Evolutionary conservation across 2,888 invertebrate species (phyloP).

Genomic region (Melangyna quadrimaculata): DNA sequence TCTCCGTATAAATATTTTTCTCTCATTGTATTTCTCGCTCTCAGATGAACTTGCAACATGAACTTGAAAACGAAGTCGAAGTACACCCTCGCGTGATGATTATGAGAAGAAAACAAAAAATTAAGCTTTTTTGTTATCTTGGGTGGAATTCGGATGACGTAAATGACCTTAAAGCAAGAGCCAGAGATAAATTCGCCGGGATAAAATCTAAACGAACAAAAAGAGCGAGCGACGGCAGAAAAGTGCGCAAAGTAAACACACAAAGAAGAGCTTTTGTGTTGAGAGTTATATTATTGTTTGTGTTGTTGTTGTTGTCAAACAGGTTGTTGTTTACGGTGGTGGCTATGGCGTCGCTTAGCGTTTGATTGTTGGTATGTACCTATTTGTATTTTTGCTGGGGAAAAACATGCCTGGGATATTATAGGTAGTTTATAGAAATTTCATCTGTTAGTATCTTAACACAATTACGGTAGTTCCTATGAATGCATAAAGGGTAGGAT

Average conservation of each 20-base stretch:
- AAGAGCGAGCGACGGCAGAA: not conserved
- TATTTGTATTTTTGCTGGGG: not conserved
- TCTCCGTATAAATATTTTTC: not conserved
- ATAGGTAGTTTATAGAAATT: not conserved
- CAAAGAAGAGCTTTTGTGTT: constrained; percentile 4
- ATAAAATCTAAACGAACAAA: not conserved
- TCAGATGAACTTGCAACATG: constrained; percentile 69
- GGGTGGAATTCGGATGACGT: constrained; percentile 67
- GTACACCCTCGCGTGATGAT: not conserved
- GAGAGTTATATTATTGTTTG: constrained; percentile 36
- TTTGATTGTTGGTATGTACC: constrained; percentile 23
- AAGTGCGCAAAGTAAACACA: constrained; percentile 25
- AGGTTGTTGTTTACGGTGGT: constrained; percentile 66
- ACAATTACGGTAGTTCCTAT: constrained; percentile 43
- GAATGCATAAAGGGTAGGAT: constrained; percentile 29
- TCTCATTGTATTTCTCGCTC: not conserved
- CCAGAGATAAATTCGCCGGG: constrained; percentile 15
- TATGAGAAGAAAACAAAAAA: not conserved
- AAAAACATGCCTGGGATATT: constrained; percentile 55
- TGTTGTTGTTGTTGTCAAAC: constrained; percentile 35
- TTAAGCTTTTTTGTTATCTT: constrained; percentile 25
- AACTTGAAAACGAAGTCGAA: constrained; percentile 58
- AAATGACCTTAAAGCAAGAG: constrained; percentile 26
- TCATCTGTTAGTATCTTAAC: not conserved
- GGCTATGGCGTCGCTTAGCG: not conserved